These are phyloP conservation scores for Chelmon rostratus DNA, from an alignment of 2,797 vertebrate species.

Conservation along the genomic window DNA sequence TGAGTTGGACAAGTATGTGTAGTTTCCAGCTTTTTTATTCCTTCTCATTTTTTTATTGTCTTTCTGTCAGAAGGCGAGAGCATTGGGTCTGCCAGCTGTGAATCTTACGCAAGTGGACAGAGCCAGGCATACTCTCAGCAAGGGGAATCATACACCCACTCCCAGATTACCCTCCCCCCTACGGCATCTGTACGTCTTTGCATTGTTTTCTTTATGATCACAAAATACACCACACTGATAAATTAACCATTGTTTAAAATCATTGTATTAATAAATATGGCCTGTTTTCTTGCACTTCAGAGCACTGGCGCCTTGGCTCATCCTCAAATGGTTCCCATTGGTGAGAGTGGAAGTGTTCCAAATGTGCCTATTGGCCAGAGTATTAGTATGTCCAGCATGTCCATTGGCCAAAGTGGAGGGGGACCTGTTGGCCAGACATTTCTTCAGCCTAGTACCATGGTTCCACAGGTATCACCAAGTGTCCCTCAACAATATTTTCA, in stretches of 20 bases:
- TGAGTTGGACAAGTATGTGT: neutral
- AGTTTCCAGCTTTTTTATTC: neutral
- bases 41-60: neutral
- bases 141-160: constrained; percentile 81
- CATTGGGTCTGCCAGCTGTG: constrained; percentile 83
- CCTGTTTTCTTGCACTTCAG: constrained; percentile 65
- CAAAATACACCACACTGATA: neutral
- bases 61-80: constrained; percentile 76
- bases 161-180: constrained; percentile 72
- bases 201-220: constrained; percentile 10
- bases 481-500: constrained; percentile 85
- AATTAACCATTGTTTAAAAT: constrained; percentile 2
- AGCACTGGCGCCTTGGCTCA: constrained; percentile 66
- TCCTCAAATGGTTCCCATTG: constrained; percentile 80
- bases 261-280: neutral
- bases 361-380: constrained; percentile 80
- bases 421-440: constrained; percentile 79
- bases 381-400: constrained; percentile 74
- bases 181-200: constrained; percentile 76
- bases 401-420: constrained; percentile 80
- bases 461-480: constrained; percentile 85
- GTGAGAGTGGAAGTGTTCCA: constrained; percentile 78
- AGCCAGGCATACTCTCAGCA: constrained; percentile 83
- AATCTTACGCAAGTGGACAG: constrained; percentile 82
- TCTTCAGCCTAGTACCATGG: constrained; percentile 83